A percentile compares a stretch with the other conserved stretches of the same genome.
These are phyloP conservation scores for Ramazzottius varieornatus DNA, from an alignment of 2,888 invertebrate species.

Conservation along the genomic window DNA sequence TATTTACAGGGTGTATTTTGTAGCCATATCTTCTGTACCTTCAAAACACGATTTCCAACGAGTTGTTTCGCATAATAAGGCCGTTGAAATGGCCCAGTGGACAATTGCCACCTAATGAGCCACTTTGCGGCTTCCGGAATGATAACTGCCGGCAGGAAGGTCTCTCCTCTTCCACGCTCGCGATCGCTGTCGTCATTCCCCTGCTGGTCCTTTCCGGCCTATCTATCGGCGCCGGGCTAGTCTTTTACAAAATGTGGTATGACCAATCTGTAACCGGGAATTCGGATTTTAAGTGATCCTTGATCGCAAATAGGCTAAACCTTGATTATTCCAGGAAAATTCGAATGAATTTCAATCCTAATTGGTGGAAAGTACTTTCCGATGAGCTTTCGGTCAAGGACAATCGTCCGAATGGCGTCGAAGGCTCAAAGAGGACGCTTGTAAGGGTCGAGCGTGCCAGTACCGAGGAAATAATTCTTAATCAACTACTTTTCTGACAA, in stretches of 20 bases:
- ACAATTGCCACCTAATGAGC: neutral
- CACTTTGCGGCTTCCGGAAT: neutral
- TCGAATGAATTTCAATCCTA: neutral
- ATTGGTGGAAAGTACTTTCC: neutral
- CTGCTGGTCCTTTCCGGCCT: neutral
- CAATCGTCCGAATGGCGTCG: neutral
- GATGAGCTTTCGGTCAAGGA: neutral
- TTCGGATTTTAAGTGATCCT: too few relatives aligned
- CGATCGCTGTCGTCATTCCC: neutral
- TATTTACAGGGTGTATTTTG: neutral
- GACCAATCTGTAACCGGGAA: too few relatives aligned
- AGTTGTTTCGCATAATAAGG: neutral
- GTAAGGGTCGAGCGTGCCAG: neutral
- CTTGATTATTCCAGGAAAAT: too few relatives aligned
- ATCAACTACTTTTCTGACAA: neutral
- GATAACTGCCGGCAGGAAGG: neutral
- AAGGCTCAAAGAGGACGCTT: neutral
- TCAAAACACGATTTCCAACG: neutral
- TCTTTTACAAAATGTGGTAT: neutral
- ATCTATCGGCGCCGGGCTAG: neutral
- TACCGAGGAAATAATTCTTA: neutral
- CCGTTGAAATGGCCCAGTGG: neutral
- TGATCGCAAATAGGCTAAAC: too few relatives aligned
- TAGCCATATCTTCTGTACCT: neutral
- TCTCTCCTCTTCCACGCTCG: neutral